Evolutionary conservation across 2,797 vertebrate species (phyloP).

Genomic region (Sparus aurata): DNA sequence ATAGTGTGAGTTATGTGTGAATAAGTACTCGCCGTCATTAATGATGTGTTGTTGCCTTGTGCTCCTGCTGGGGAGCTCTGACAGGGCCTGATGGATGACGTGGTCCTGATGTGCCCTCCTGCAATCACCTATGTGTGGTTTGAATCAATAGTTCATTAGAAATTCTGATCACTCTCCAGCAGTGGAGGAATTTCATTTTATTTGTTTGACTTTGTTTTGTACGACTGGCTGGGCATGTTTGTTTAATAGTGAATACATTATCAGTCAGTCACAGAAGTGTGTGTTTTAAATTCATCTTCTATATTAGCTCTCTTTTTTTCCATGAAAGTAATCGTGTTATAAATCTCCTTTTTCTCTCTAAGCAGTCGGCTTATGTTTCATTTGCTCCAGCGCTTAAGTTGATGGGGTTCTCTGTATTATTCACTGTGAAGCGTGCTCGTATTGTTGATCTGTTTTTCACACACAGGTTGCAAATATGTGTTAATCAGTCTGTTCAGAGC

Average conservation of each 20-base stretch:
- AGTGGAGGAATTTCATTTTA: conserved; percentile 81
- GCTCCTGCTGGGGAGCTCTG: conserved; percentile 62
- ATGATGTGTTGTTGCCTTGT: conserved; percentile 77
- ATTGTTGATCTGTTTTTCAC: conserved; percentile 41
- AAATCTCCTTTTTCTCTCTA: conserved; percentile 12
- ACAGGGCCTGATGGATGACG: conserved; percentile 82
- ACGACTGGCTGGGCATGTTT: conserved; percentile 3
- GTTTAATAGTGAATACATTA: conserved; percentile 21
- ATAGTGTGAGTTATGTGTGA: conserved; percentile 75
- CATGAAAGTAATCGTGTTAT: not conserved
- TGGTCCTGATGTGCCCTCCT: conserved; percentile 78
- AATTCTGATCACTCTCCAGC: conserved; percentile 87
- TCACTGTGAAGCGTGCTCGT: conserved; percentile 27
- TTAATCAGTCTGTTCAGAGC: conserved; percentile 52
- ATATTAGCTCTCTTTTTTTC: not conserved
- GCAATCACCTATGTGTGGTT: conserved; percentile 81
- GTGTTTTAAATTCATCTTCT: conserved; percentile 30
- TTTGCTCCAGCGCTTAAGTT: conserved; percentile 18
- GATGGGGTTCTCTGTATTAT: conserved; percentile 12
- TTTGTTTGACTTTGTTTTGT: conserved; percentile 43
- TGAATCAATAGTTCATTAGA: conserved; percentile 91
- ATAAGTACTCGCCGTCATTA: conserved; percentile 78
- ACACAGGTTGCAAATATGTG: conserved; percentile 42
- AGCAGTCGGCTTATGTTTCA: conserved; percentile 3
- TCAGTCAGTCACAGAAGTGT: conserved; percentile 6